Evolutionary conservation across 2,113 vertebrate genomes (phyloP), one percentile per base, ranked within the genome.

Genomic region (Pterocles burchelli): DNA sequence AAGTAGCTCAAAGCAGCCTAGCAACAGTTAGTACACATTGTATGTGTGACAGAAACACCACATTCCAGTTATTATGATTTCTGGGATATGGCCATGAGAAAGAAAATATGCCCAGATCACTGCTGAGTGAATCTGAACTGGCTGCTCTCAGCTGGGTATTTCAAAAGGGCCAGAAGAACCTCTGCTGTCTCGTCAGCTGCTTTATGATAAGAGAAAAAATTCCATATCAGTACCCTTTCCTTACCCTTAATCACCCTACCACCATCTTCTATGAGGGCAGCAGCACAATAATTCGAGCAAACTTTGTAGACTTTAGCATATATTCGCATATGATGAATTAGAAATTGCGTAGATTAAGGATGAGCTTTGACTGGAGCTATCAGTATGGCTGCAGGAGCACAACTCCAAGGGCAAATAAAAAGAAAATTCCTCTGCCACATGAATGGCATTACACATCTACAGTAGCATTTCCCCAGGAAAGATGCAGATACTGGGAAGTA

Each of bases 1-100:
- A 57, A 59, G 66, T 19, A 96, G 45, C 45, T 82, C 49, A 93
- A 85, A 83, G 82, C 51, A 95, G n/a, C 67, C 46, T 89, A 93
- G 75, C 66, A 88, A 91, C 61, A 63, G 31, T 70, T 61, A 48
- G 48, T 51, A 91, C 49, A 87, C 36, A 72, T 11, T 74, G 19
- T 62, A 43, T 77, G 65, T 74, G 51, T 59, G 68, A 79, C 73
- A 81, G 65, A 67, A 87, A 74, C 31, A 68, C 19, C 41, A 77
- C 63, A 84, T 84, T 92, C 68, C 89, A 87, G 68, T 62, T 90
- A 67, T 80, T 89, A 90, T 3, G 19, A 94, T 61, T 90, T 80
- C 90, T 91, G 88, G 36, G 71, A 81, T 61, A 48, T 61, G 41
- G 48, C 18, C 71, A 91, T 48, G 12, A 65, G 49, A 68, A 85